phyloP scores from a whole-genome alignment of 2,797 vertebrate genomes.

The Mionectes olivaceus region DNA sequence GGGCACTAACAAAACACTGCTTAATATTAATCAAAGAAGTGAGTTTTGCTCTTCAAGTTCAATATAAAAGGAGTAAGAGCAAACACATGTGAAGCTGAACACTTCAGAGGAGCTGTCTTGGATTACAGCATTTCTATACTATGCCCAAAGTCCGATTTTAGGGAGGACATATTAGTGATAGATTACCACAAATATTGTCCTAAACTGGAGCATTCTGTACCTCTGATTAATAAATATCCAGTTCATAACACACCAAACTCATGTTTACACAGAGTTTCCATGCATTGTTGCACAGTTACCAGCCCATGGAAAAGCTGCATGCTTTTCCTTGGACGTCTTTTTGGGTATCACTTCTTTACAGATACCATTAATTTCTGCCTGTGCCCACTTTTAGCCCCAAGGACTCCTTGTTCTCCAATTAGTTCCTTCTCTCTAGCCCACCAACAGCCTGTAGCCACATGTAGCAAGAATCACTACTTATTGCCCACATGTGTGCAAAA shows the following conservation, averaged over 20 bases:
- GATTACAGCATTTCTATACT: background rate
- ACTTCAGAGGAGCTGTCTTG: background rate
- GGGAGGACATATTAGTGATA: background rate
- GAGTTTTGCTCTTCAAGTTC: background rate
- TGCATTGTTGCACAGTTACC: background rate
- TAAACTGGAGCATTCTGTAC: background rate
- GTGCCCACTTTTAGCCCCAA: background rate
- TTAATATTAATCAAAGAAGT: constrained; percentile 22
- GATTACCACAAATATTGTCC: background rate
- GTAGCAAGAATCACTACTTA: background rate
- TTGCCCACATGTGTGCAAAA: background rate
- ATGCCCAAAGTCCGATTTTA: background rate
- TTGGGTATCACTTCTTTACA: background rate
- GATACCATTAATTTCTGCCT: background rate
- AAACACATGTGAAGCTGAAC: constrained; percentile 36
- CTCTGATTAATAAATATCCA: background rate
- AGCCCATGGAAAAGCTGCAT: background rate
- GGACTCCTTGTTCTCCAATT: background rate
- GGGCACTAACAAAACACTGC: constrained; percentile 17
- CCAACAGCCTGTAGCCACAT: background rate
- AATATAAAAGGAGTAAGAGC: constrained; percentile 10
- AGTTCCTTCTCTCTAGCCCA: background rate
- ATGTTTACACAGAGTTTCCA: background rate
- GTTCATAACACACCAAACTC: background rate
- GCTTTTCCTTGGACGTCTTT: background rate